Base-by-base conservation (phyloP, 2,888 invertebrate genomes). In the Thecophora atra region DNA sequence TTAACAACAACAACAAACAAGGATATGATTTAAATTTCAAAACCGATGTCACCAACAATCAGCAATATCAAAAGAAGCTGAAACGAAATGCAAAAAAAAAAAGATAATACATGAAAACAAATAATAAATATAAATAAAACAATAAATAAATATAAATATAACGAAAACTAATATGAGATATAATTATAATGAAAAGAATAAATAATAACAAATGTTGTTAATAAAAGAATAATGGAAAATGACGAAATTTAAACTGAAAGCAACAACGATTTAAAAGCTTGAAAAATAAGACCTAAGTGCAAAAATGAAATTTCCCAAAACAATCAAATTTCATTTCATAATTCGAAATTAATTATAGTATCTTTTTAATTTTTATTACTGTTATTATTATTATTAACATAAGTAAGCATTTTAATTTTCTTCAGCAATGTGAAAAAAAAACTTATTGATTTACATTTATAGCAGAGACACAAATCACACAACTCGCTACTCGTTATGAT, bases 371-470 rank as follows among this genome's bases (percentile, higher is more conserved):
- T 21, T 56, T 21, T 24, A 56, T 8, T 6, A 52, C 19, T 6
- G 5, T 51, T 21, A n/a, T 65, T 26, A 51, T 52, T 65, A 51
- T 5, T 66, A 73, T 58, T 76, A 58, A 56, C 75, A 79, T 75
- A 58, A 74, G 72, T 54, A 7, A 71, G 42, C 19, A 68, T 66
- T 74, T 75, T 74, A 74, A 15, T 71, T 68, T 66, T 58, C 44
- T 72, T 74, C 60, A 62, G 51, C 63, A 62, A 73, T 51, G 26
- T 51, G 62, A 68, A 75, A 74, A 75, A 78, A 76, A 79, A n/a
- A n/a, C n/a, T n/a, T 79, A 80, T 78, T 76, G 84, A 83, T 83
- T 83, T 83, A 83, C 83, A 83, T 83, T 83, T 83, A 83, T n/a
- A n/a, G n/a, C n/a, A n/a, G n/a, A n/a, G n/a, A n/a, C n/a, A n/a